Conservation (phyloP, 2,888 invertebrate genomes). For the Andrena fulva region DNA sequence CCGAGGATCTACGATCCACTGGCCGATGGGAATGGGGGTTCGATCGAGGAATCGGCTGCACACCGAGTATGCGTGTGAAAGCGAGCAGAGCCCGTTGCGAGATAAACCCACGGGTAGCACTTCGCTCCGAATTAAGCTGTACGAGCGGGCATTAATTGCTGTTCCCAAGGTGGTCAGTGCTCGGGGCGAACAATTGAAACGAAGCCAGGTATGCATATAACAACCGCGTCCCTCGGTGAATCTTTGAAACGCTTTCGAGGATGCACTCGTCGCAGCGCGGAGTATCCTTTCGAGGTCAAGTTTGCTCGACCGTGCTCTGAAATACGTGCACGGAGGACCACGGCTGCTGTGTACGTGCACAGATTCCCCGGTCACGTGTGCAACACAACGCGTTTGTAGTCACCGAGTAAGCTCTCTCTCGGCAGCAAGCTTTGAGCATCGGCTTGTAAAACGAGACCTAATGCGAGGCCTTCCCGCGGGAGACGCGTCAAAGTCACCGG, state of each 20-base stretch:
- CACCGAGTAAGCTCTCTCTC: constrained; percentile 23
- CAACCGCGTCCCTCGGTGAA: constrained; percentile 8
- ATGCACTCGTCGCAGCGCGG: constrained; percentile 11
- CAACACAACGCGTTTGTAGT: constrained; percentile 46
- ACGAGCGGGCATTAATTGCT: constrained; percentile 13
- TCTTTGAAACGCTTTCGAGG: constrained; percentile 13
- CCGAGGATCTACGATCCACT: neutral
- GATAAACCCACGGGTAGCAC: neutral
- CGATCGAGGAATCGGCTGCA: too few relatives aligned
- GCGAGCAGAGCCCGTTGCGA: neutral
- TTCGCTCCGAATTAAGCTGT: neutral
- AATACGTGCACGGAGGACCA: constrained; percentile 30
- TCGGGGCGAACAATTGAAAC: neutral
- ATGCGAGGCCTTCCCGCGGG: constrained; percentile 66
- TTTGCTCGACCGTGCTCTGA: constrained; percentile 25
- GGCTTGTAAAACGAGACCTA: constrained; percentile 71
- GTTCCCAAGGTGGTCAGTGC: neutral
- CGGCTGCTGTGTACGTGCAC: constrained; percentile 16
- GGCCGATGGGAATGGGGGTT: too few relatives aligned
- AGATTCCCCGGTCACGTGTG: constrained; percentile 56
- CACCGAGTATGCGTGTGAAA: neutral
- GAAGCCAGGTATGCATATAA: constrained; percentile 7
- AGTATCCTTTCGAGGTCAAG: constrained; percentile 49
- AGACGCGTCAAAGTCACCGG: constrained; percentile 68
- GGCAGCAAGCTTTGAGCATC: constrained; percentile 59